Percentiles rank a stretch among this genome's conserved stretches.
phyloP scores from a whole-genome alignment of 92 coral and sea anemone species.

The Parazoanthus darwini region DNA sequence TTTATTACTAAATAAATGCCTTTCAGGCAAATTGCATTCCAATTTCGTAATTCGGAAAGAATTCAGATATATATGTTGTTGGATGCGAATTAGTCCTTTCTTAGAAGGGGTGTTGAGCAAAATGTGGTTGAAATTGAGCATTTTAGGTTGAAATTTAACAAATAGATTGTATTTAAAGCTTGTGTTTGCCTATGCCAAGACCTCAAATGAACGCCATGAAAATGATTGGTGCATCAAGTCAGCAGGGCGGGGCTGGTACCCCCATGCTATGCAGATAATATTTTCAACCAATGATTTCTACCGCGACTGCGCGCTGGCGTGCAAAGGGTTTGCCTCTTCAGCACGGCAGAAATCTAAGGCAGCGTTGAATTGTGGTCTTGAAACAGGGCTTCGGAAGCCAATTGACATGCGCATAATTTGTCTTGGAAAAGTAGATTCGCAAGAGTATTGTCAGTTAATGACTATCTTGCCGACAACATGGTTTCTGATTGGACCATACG shows the following conservation, averaged over 20 bases:
- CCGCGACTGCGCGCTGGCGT: constrained; percentile 32
- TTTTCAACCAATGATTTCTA: not conserved
- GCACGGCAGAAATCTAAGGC: not conserved
- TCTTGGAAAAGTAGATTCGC: not conserved
- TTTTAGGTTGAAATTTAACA: not conserved
- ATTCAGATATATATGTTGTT: not conserved
- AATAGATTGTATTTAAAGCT: constrained; percentile 18
- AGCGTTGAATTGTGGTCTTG: constrained; percentile 18
- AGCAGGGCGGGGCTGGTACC: constrained; percentile 11
- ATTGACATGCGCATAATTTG: not conserved
- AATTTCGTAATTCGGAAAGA: constrained; percentile 19
- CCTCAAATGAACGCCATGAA: constrained; percentile 2
- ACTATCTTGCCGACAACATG: not conserved
- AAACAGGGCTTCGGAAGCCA: not conserved
- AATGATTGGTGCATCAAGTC: not conserved
- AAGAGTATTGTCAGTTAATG: not conserved
- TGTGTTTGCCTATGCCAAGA: not conserved
- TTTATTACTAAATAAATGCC: constrained; percentile 28
- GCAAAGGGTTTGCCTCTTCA: not conserved
- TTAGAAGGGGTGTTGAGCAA: not conserved
- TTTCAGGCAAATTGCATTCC: constrained; percentile 9
- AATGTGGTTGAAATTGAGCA: not conserved
- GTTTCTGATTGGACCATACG: too few relatives aligned
- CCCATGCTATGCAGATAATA: not conserved
- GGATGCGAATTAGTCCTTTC: not conserved